Evolutionary conservation across 2,888 invertebrate species (phyloP).

Genomic region (Shargacucullia verbasci): DNA sequence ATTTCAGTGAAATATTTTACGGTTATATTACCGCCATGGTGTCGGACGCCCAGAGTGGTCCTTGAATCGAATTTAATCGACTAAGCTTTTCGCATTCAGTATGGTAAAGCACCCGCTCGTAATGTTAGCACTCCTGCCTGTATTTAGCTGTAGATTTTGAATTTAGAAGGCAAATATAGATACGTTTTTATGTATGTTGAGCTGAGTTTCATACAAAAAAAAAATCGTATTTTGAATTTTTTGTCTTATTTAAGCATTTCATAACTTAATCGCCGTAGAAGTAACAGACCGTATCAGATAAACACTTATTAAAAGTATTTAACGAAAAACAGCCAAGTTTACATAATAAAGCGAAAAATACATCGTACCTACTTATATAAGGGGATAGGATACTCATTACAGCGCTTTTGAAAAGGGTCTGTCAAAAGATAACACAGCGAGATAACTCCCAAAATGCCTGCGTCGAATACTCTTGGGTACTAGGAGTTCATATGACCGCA

Average conservation of each 20-base stretch:
- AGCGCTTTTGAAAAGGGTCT: slow-evolving; percentile 34
- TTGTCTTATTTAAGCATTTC: too few relatives aligned
- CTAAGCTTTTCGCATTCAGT: slow-evolving; percentile 60
- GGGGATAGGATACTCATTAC: slow-evolving; percentile 30
- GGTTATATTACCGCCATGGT: slow-evolving; percentile 59
- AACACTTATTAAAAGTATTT: slow-evolving; percentile 21
- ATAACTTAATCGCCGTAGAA: slow-evolving; percentile 10
- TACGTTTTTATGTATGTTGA: too few relatives aligned
- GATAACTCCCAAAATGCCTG: slow-evolving; percentile 37
- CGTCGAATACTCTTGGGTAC: slow-evolving; percentile 26
- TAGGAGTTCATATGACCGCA: slow-evolving; percentile 34
- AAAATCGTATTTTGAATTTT: too few relatives aligned
- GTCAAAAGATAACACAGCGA: slow-evolving; percentile 40
- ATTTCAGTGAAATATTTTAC: slow-evolving; percentile 62
- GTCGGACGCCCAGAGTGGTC: slow-evolving; percentile 54
- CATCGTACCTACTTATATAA: slow-evolving; percentile 2
- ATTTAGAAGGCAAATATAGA: too few relatives aligned
- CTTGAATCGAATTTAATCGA: slow-evolving; percentile 64
- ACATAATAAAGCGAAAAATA: slow-evolving; percentile 14
- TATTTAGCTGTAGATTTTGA: slow-evolving; percentile 19
- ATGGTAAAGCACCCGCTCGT: slow-evolving; percentile 54
- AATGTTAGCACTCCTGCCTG: slow-evolving; percentile 29
- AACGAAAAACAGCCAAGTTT: slow-evolving; percentile 9
- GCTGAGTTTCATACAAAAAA: too few relatives aligned
- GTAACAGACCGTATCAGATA: slow-evolving; percentile 6